Base-by-base conservation (phyloP, 2,888 invertebrate species). In the Minunthozetes semirufus region DNA sequence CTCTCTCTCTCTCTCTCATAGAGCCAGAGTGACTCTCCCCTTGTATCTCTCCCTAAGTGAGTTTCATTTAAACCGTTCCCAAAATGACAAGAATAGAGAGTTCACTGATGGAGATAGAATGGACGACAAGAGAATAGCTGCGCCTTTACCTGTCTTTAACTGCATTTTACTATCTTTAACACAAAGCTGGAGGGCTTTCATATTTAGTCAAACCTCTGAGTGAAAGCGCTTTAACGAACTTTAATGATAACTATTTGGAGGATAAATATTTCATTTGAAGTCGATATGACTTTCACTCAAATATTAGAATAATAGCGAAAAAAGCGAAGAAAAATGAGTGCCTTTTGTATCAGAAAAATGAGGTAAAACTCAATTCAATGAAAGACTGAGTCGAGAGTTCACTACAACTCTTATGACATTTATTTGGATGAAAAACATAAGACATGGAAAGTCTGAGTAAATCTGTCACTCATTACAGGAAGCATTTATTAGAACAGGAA, bases 71-170 rank as follows among this genome's bases (percentile, higher is more conserved):
- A 63, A 63, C 61, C 61, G 33, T 63, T 63, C 61, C 61, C 61
- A 25, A 63, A 63, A 17, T 13, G 25, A 22, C 22, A 17, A 68
- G n/a, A 19, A 17, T 8, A 68, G n/a, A n/a, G 22, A 9, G 42
- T 46, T 46, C 19, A 46, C 27, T 68, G 68, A 68, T 68, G 68
- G 68, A 68, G 68, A 68, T 68, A 68, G 68, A 68, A 68, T 66
- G 38, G 42, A 22, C 42, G n/a, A 25, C 56, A 33, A 33, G 25
- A 59, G 59, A 25, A 66, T 42, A 68, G 68, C 68, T 68, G 68
- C 68, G 46, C 68, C 68, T 68, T 68, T 46, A 68, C 46, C 46
- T 46, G 68, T 42, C 33, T 9, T 63, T 63, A n/a, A 19, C n/a
- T 27, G 25, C 29, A 3, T 13, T 59, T 27, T 6, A 29, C 61